These are phyloP conservation scores for Xenops minutus DNA, from an alignment of 2,797 vertebrate genomes.

Conservation along the genomic window DNA sequence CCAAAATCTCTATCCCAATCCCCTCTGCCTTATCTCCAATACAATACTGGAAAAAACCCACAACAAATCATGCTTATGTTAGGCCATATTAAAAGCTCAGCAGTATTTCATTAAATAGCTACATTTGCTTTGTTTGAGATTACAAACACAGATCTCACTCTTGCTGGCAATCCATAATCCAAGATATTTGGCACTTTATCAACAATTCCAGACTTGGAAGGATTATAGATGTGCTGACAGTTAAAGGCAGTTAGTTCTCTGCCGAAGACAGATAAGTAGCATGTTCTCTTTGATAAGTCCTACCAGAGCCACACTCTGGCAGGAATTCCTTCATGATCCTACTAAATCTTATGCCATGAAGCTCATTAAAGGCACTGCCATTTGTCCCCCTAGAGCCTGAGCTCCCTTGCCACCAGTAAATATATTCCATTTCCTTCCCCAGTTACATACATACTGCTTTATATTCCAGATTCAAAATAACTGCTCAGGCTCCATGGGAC, in stretches of 20 bases:
- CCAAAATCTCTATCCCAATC: not conserved
- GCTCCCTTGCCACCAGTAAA: constrained; percentile 32
- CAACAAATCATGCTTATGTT: not conserved
- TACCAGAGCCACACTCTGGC: constrained; percentile 50
- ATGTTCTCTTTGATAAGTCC: constrained; percentile 37
- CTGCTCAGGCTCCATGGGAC: not conserved
- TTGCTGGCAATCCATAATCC: constrained; percentile 33
- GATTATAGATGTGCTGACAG: constrained; percentile 48
- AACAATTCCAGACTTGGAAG: constrained; percentile 40
- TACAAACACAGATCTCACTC: not conserved
- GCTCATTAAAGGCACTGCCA: not conserved
- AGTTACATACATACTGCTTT: not conserved
- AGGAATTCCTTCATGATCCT: constrained; percentile 39
- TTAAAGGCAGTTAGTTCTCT: constrained; percentile 33
- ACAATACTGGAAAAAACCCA: not conserved
- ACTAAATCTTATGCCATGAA: constrained; percentile 3
- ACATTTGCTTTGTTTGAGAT: constrained; percentile 26
- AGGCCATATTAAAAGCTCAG: constrained; percentile 9
- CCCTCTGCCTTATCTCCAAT: not conserved
- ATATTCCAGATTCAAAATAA: not conserved
- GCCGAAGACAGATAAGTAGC: constrained; percentile 49
- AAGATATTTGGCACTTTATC: constrained; percentile 41
- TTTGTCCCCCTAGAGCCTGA: not conserved
- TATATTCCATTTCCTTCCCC: not conserved
- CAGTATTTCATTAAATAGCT: constrained; percentile 22